phyloP scores from a whole-genome alignment of 2,797 vertebrate species.

The Meriones psammophilus region DNA sequence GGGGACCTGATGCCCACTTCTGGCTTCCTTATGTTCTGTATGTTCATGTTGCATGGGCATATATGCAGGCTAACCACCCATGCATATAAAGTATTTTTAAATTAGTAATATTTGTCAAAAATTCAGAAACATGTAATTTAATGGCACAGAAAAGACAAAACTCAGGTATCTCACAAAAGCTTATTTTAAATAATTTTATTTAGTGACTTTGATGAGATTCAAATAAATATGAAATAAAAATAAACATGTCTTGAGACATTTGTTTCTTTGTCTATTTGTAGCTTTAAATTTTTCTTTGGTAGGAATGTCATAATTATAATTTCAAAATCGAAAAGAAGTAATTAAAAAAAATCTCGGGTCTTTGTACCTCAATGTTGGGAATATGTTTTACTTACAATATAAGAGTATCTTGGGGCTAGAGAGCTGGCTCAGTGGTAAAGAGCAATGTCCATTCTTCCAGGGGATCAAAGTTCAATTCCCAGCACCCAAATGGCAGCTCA shows the following conservation, averaged over 20 bases:
- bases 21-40: background rate
- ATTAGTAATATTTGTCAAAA: background rate
- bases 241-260: background rate
- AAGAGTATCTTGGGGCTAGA: no score
- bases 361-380: no score
- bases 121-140: background rate
- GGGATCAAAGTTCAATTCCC: no score
- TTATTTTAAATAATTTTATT: background rate
- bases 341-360: background rate
- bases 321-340: background rate
- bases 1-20: background rate
- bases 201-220: background rate
- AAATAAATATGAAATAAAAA: constrained; percentile 30
- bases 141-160: background rate
- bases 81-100: background rate
- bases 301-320: background rate
- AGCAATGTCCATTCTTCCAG: no score
- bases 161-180: background rate
- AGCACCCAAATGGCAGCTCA: no score
- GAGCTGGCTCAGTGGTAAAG: no score
- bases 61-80: background rate
- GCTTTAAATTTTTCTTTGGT: background rate
- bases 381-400: no score
- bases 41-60: background rate
- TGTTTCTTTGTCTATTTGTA: background rate